Base-by-base conservation (phyloP, 2,888 invertebrate species). In the Caenorhabditis virilis region DNA sequence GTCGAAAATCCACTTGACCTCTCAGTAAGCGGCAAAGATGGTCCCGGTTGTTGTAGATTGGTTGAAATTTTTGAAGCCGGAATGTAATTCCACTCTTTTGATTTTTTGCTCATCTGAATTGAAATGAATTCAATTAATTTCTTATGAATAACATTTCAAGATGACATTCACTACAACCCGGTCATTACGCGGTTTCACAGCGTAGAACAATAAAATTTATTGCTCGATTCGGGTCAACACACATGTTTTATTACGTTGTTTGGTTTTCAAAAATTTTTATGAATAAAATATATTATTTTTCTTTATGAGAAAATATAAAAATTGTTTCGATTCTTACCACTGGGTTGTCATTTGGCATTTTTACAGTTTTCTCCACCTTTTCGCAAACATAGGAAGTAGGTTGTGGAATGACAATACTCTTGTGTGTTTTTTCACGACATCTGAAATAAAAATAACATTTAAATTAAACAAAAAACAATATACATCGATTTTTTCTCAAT, bases 401-500 rank as follows among this genome's bases (percentile, higher is more conserved):
- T 11, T 54, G 57, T 2, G 60, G 51, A 15, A 66, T 39, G 20
- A 61, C 57, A 35, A 66, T 61, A 38, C 66, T 66, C 38, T 61
- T 66, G 43, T 66, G 60, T n/a, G 66, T 57, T 50, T 61, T 66
- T 42, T 66, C 66, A 11, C 66, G 66, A 41, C 66, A 66, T 45
- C 66, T 66, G 61, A 51, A 65, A 65, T 16, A 39, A 39, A 39
- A 7, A n/a, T 9, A 36, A 36, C 22, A 42, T 18, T 42, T 42
- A 15, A 38, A 33, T 39, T 52, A 25, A 23, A 42, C 20, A 22
- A 15, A 22, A 20, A 43, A 13, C 30, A 30, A 30, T 13, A 54
- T 26, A 72, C 71, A 65, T 45, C 18, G 68, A 62, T 42, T 68
- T 68, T 56, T 61, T 59, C 43, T 72, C 65, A 22, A 72, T 65